A percentile compares a stretch with the other conserved stretches of the same genome.
Evolutionary conservation across 2,888 invertebrate genomes (phyloP).

Genomic region (Epinotia brunnichana): DNA sequence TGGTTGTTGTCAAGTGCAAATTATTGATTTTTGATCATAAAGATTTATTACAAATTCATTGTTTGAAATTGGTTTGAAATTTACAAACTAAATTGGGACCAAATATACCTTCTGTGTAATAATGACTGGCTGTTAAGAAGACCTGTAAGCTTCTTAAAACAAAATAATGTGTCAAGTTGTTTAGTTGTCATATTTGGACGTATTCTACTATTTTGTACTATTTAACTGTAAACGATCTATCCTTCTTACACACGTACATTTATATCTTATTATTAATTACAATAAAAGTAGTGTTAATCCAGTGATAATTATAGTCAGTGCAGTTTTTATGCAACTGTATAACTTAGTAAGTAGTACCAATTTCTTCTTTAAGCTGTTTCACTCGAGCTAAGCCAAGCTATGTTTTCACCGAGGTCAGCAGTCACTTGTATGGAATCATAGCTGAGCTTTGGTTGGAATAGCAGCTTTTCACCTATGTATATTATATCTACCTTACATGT

Average conservation of each 20-base stretch:
- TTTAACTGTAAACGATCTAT: slow-evolving; percentile 46
- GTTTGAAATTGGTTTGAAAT: neutral
- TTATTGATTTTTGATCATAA: slow-evolving; percentile 64
- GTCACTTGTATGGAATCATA: neutral
- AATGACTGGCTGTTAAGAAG: slow-evolving; percentile 49
- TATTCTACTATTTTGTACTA: slow-evolving; percentile 53
- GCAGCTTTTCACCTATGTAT: neutral
- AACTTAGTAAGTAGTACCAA: slow-evolving; percentile 19
- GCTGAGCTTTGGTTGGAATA: neutral
- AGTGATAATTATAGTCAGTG: neutral
- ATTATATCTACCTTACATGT: neutral
- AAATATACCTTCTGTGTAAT: neutral
- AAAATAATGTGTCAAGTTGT: slow-evolving; percentile 58
- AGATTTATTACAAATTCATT: slow-evolving; percentile 19
- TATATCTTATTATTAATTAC: slow-evolving; percentile 4
- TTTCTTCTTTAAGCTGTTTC: neutral
- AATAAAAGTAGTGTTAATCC: neutral
- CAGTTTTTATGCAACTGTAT: slow-evolving; percentile 7
- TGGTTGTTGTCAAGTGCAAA: slow-evolving; percentile 62
- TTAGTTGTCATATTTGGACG: slow-evolving; percentile 52
- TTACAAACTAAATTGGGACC: neutral
- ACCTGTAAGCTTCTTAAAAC: slow-evolving; percentile 60
- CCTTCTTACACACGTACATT: slow-evolving; percentile 13
- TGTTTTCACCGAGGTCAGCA: neutral
- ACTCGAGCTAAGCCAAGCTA: neutral